Evolutionary conservation across 92 coral and sea anemone genomes (phyloP), one percentile per base, ranked within the genome.

Genomic region (Siderastrea siderea): DNA sequence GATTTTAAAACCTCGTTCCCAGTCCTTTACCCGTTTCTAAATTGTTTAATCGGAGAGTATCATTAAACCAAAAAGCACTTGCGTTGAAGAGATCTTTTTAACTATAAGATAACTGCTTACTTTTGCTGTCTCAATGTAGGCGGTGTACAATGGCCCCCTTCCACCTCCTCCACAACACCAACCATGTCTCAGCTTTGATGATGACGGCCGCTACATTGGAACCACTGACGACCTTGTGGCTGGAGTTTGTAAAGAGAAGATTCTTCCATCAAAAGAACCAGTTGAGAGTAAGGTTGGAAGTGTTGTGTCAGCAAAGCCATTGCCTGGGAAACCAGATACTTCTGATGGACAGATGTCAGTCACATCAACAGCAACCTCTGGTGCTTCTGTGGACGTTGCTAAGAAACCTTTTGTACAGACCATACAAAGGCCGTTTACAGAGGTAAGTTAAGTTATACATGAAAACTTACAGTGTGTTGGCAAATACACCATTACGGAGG

Each of bases 151-250:
- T 58, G 92, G 98, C 11, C 88, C 94, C 60, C 96, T 98, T 38
- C 93, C 92, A 44, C 84, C 90, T n/a, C 94, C 91, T 50, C 89
- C 98, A 6, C 87, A 80, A 75, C 98, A 98, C 84, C 67, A 85
- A 89, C 99, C 99, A n/a, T 19, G 85, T 45, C 91, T 87, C 65
- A 98, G 98, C 75, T 98, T 98, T 80, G 92, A 94, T 61, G 71
- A 74, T 14, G 81, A 88, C 55, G 98, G 98, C 2, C 92, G 79
- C 52, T 98, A 92, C 92, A 69, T 83, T 44, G 98, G 98, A 26
- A 73, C 82, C 63, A 15, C 49, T 13, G 46, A 10, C 8, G 87
- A 65, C 4, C 82, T 77, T 4, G 53, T 77, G 54, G 26, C 87
- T 47, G 44, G 38, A 17, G 44, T 49, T 51, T 26, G 50, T 11